Base-by-base conservation (phyloP, 2,797 vertebrate genomes). In the Gila robusta region DNA sequence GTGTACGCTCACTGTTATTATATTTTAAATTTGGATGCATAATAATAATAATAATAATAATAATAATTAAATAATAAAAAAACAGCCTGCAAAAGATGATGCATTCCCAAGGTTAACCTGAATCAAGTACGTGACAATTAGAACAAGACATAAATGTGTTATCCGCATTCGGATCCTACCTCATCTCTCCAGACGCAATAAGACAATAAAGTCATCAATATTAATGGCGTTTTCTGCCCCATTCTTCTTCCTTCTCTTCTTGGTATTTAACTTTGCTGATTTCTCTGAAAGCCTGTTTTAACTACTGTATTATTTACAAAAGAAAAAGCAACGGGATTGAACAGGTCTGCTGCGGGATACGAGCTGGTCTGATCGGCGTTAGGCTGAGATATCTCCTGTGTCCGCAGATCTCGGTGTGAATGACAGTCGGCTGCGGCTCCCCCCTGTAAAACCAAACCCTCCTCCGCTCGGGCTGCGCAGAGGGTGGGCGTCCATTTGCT, bases 191-290 rank as follows among this genome's bases (percentile, higher is more conserved):
- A 92, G 84, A 91, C 90, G 91, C 91, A 94, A 76, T 83, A 93
- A 93, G 93, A 94, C 94, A 96, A 90, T 78, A 94, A 91, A 86
- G 94, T 93, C 93, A 96, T 91, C 89, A 95, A 88, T 87, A 95
- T 83, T 74, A 93, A 90, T 84, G 94, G 91, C 91, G 91, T 91
- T 90, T 91, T 94, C 93, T 91, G 94, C 93, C 94, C 95, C 96
- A 96, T 96, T 93, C 83, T 88, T 69, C 78, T 92, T 94, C 80
- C 87, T 91, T 90, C 79, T 87, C 87, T 87, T 88, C 92, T 91
- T 76, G 67, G 56, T 76, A 83, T 88, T 88, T 82, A 47, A 91
- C 81, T 88, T 82, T 87, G 74, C 67, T 81, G 74, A 35, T 84
- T 28, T 85, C 78, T 69, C 87, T 79, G 19, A 88, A 85, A 71